Evolutionary conservation across 64 coral and sea anemone genomes (phyloP).

Genomic region (Actinia tenebrosa): DNA sequence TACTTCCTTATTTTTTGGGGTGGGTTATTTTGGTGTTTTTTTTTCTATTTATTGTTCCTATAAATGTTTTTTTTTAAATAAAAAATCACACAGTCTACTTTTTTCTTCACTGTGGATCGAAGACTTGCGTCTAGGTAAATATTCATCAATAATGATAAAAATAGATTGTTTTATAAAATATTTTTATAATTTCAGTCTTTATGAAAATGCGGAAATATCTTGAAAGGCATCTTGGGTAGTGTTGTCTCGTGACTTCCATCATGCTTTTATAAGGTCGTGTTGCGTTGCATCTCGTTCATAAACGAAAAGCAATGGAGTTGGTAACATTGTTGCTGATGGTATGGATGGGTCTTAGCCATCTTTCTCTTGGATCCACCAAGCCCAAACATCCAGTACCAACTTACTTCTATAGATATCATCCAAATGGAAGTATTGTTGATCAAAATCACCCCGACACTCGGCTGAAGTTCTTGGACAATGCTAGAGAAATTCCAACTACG

Average conservation of each 20-base stretch:
- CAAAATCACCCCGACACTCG: slow-evolving; percentile 54
- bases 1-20: not conserved
- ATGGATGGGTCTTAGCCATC: not conserved
- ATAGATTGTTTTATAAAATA: too few species aligned
- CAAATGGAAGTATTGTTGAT: slow-evolving; percentile 77
- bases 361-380: slow-evolving; percentile 5
- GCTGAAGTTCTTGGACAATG: slow-evolving; percentile 28
- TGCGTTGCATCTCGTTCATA: not conserved
- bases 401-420: slow-evolving; percentile 68
- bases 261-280: not conserved
- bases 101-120: too few species aligned
- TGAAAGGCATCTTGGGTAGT: not conserved
- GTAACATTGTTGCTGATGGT: not conserved
- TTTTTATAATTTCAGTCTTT: too few species aligned
- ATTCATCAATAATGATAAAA: too few species aligned
- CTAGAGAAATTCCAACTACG: not conserved
- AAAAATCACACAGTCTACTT: too few species aligned
- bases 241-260: not conserved
- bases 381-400: slow-evolving; percentile 54
- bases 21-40: not conserved
- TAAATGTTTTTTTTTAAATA: too few species aligned
- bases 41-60: not conserved
- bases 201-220: too few species aligned
- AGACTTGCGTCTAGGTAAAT: too few species aligned
- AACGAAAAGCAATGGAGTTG: not conserved